These are phyloP conservation scores for Myodes glareolus DNA, from an alignment of 2,113 vertebrate genomes.

Conservation along the genomic window DNA sequence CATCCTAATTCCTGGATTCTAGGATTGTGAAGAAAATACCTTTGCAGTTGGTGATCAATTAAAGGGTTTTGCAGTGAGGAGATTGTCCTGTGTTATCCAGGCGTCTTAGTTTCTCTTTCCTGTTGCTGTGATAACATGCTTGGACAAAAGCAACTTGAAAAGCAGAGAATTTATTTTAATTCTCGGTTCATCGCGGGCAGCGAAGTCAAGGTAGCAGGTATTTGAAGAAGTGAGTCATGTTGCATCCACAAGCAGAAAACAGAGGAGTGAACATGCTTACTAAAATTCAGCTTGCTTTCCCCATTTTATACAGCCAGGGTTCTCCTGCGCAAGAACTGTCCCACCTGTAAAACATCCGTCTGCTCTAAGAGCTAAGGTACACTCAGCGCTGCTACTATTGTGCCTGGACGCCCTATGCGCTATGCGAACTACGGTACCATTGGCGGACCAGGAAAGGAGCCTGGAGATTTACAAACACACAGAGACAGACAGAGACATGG, in stretches of 20 bases:
- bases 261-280: background rate
- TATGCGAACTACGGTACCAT: too few species aligned
- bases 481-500: too few species aligned
- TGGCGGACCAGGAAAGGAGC: too few species aligned
- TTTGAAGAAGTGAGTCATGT: background rate
- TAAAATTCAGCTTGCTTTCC: background rate
- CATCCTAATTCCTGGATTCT: background rate
- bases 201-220: background rate
- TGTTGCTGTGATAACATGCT: background rate
- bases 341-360: too few species aligned
- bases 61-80: conserved; percentile 15
- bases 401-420: too few species aligned
- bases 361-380: too few species aligned
- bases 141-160: too few species aligned
- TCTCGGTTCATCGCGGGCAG: too few species aligned
- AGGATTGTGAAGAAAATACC: background rate
- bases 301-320: background rate
- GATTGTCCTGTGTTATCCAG: background rate
- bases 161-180: too few species aligned
- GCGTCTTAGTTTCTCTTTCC: background rate
- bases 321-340: background rate
- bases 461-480: too few species aligned
- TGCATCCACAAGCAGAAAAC: too few species aligned
- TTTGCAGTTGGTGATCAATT: background rate
- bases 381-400: rapidly evolving